Conservation (phyloP, 2,888 invertebrate species). For the Drosophila yooni region DNA sequence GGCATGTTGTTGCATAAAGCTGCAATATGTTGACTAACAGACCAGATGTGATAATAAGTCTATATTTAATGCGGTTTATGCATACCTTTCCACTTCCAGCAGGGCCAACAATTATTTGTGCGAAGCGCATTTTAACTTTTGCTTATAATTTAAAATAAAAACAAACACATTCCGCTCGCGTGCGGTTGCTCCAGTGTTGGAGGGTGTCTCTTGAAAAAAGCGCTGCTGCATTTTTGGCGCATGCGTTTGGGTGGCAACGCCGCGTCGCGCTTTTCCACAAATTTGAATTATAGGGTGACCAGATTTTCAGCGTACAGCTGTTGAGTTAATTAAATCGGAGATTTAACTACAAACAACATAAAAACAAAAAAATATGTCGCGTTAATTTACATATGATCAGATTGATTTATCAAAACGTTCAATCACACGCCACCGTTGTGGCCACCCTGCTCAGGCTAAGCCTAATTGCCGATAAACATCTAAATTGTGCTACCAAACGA, state of each 20-base stretch:
- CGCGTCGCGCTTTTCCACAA: neutral
- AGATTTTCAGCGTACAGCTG: conserved; percentile 47
- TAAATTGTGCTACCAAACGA: conserved; percentile 65
- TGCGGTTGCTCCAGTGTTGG: conserved; percentile 43
- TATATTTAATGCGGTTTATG: neutral
- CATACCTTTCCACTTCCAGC: conserved; percentile 98
- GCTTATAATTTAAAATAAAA: conserved; percentile 5
- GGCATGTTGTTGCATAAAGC: conserved; percentile 94
- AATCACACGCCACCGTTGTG: conserved; percentile 53
- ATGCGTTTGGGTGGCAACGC: conserved; percentile 17
- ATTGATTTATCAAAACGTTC: conserved; percentile 71
- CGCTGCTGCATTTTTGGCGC: neutral
- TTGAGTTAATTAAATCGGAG: conserved; percentile 67
- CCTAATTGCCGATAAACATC: conserved; percentile 80
- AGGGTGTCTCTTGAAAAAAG: conserved; percentile 10
- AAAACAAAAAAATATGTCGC: conserved; percentile 29
- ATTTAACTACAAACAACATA: conserved; percentile 25
- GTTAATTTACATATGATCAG: conserved; percentile 73
- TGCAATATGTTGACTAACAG: conserved; percentile 95
- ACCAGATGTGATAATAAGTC: neutral
- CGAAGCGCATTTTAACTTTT: conserved; percentile 91
- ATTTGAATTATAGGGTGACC: conserved; percentile 25
- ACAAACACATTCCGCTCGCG: conserved; percentile 18
- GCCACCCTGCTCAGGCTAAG: conserved; percentile 59
- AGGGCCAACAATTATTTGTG: conserved; percentile 97